These are phyloP conservation scores for Neoniphon sammara DNA, from an alignment of 2,797 vertebrate genomes.

Conservation along the genomic window DNA sequence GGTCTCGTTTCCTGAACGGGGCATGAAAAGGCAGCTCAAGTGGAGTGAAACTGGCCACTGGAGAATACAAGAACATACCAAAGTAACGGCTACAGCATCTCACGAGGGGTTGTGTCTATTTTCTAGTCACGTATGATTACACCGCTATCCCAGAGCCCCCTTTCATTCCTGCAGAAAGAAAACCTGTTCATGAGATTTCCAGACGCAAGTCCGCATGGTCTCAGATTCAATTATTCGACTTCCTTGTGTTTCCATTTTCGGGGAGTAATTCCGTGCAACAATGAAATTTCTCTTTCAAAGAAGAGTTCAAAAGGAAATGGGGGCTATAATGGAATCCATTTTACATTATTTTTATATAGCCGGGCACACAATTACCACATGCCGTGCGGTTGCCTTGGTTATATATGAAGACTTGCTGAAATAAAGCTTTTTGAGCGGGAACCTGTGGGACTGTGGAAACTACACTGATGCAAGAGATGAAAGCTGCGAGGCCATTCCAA, in stretches of 20 bases:
- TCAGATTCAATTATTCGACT: conserved; percentile 44
- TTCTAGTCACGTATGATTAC: conserved; percentile 47
- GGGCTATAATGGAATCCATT: conserved; percentile 39
- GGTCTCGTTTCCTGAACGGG: conserved; percentile 58
- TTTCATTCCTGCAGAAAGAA: conserved; percentile 34
- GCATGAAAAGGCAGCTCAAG: conserved; percentile 32
- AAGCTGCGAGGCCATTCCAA: background rate
- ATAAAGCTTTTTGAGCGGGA: background rate
- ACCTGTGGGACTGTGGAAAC: background rate
- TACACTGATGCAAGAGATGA: background rate
- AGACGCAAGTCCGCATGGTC: conserved; percentile 2
- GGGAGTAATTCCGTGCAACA: conserved; percentile 28
- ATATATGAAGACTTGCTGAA: conserved; percentile 17
- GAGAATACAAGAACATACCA: conserved; percentile 48
- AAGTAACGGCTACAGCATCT: conserved; percentile 27
- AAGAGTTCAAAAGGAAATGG: conserved; percentile 50
- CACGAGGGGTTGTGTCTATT: conserved; percentile 34
- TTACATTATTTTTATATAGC: conserved; percentile 19
- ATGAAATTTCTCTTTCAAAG: conserved; percentile 26
- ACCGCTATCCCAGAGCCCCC: conserved; percentile 10
- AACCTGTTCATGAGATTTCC: conserved; percentile 18
- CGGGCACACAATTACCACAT: conserved; percentile 22
- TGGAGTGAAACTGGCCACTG: conserved; percentile 48
- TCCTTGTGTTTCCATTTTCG: conserved; percentile 40
- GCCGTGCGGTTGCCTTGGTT: conserved; percentile 21